Evolutionary conservation across 2,113 vertebrate genomes (phyloP), one percentile per base, ranked within the genome.

Genomic region (Gopherus flavomarginatus): DNA sequence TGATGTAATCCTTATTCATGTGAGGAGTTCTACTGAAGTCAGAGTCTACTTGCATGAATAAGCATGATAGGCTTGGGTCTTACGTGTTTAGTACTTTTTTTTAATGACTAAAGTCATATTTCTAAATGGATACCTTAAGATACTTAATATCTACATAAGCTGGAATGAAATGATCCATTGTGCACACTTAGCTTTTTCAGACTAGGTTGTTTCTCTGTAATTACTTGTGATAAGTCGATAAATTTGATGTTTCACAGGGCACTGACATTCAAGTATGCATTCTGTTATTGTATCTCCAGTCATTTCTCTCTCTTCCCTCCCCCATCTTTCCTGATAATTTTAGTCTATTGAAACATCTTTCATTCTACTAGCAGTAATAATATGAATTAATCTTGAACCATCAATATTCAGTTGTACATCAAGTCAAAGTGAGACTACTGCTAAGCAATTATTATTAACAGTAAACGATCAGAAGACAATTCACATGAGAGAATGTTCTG

Each of bases 111-210:
- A 96, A 97, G 87, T 94, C 26, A 85, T 84, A 29, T 0, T 26
- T 92, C 90, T 89, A 85, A 97, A 85, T 65, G 17, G 91, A 54
- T 87, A 59, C 84, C 86, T 95, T 96, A 91, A 90, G 79, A 92
- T 92, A 93, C 47, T 4, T 90, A 88, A 81, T 96, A 80, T 90
- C 87, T 53, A 53, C 79, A 85, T 21, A 85, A 95, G 92, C 89
- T 93, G 86, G 84, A 95, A 90, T 92, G 42, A 87, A 92, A 90
- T 89, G 95, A 95, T 92, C 94, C 95, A 82, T 77, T 93, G 7
- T 80, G 42, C 75, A 95, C 35, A 29, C 62, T 80, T 96, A 86
- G 72, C 86, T 91, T 97, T 96, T 95, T 96, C 77, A 87, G 88
- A 97, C 91, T 24, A 1, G 85, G 90, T 96, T 22, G 57, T 92